Conservation (phyloP, 1,140 invertebrate genomes). For the Zaprionus ghesquierei region DNA sequence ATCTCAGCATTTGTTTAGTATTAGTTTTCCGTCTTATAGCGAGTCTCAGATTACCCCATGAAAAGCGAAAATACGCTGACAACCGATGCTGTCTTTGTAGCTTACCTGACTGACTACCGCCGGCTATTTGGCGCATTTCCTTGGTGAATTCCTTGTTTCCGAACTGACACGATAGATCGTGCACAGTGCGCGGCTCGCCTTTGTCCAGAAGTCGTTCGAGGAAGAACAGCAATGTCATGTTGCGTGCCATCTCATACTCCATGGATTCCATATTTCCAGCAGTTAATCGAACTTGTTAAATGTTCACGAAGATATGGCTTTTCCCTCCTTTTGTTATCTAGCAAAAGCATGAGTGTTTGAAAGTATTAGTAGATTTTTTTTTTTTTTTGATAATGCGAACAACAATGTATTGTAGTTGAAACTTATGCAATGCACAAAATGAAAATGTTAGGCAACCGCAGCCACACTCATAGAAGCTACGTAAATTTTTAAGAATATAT, state of each 20-base stretch:
- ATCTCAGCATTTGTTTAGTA: constrained; percentile 29
- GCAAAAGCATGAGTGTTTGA: constrained; percentile 23
- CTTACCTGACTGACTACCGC: constrained; percentile 93
- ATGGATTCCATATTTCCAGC: constrained; percentile 90
- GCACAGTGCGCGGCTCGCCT: constrained; percentile 95
- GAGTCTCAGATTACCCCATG: constrained; percentile 45
- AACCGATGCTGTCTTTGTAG: background rate
- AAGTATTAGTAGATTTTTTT: constrained; percentile 1
- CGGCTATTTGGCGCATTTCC: constrained; percentile 97
- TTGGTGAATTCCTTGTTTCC: constrained; percentile 97
- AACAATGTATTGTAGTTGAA: constrained; percentile 30
- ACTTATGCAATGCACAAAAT: constrained; percentile 63
- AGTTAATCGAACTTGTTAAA: constrained; percentile 42
- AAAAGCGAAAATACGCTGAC: constrained; percentile 18
- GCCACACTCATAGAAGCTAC: constrained; percentile 7
- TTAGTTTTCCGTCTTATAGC: constrained; percentile 43
- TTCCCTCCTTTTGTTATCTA: constrained; percentile 47
- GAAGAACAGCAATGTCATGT: constrained; percentile 97
- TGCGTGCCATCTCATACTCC: constrained; percentile 96
- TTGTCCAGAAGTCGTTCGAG: constrained; percentile 97
- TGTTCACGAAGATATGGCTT: constrained; percentile 41
- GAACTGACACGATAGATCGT: constrained; percentile 98
- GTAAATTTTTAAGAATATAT: constrained; percentile 2
- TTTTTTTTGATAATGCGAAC: constrained; percentile 7
- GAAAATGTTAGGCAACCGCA: constrained; percentile 25